These are phyloP conservation scores for Gymnocephalus cernua DNA, from an alignment of 2,113 vertebrate genomes.

Conservation along the genomic window DNA sequence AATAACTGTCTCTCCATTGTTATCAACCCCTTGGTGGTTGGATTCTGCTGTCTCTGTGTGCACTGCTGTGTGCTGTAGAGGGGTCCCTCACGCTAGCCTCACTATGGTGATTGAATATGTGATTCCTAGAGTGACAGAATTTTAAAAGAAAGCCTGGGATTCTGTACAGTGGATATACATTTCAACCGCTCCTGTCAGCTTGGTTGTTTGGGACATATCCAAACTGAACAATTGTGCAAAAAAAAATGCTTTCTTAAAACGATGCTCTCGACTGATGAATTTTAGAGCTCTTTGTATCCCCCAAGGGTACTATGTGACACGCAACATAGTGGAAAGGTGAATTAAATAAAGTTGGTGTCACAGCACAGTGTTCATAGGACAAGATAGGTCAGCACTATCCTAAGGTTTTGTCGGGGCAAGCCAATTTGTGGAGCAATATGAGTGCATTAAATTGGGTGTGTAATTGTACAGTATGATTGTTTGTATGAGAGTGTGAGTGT, in stretches of 20 bases:
- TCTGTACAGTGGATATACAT: slow-evolving; percentile 41
- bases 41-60: not conserved
- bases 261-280: slow-evolving; percentile 52
- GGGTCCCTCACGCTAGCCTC: not conserved
- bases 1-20: not conserved
- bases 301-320: slow-evolving; percentile 17
- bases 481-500: not conserved
- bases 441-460: slow-evolving; percentile 39
- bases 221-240: slow-evolving; percentile 27
- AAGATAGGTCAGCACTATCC: slow-evolving; percentile 6
- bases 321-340: slow-evolving; percentile 40
- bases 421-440: not conserved
- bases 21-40: not conserved
- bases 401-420: slow-evolving; percentile 19
- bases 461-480: slow-evolving; percentile 10
- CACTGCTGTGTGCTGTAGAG: slow-evolving; percentile 4
- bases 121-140: slow-evolving; percentile 30
- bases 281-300: slow-evolving; percentile 21
- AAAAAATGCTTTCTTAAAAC: slow-evolving; percentile 56
- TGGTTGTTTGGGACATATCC: slow-evolving; percentile 29
- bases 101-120: slow-evolving; percentile 43
- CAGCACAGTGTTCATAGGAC: slow-evolving; percentile 26
- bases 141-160: slow-evolving; percentile 44
- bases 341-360: slow-evolving; percentile 39
- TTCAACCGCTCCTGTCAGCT: slow-evolving; percentile 13